A percentile compares a stretch with the other conserved stretches of the same genome.
Conservation (phyloP, 2,888 invertebrate species). For the Heteropelma amictum region DNA sequence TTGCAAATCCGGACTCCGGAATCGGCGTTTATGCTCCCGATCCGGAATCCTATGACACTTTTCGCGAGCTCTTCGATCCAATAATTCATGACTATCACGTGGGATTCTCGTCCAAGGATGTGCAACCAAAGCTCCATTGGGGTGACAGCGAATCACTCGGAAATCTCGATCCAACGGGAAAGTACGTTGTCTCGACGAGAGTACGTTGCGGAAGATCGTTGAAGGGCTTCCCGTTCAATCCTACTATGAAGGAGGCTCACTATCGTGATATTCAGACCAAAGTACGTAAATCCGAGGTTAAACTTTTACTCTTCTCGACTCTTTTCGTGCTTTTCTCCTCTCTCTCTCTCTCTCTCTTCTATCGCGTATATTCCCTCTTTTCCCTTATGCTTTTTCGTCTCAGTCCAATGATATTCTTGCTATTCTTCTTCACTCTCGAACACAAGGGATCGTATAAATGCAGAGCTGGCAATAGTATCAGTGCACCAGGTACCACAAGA, state of each 20-base stretch:
- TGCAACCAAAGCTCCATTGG: constrained; percentile 82
- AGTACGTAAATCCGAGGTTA: constrained; percentile 63
- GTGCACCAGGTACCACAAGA: no score
- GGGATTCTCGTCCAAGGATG: constrained; percentile 80
- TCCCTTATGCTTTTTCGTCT: not conserved
- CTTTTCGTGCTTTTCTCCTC: not conserved
- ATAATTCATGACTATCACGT: constrained; percentile 85
- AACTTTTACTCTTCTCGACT: not conserved
- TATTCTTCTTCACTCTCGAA: not conserved
- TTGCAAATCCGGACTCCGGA: constrained; percentile 83
- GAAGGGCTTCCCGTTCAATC: constrained; percentile 84
- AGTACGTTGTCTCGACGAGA: constrained; percentile 84
- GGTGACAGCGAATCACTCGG: constrained; percentile 80
- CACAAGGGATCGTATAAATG: constrained; percentile 10
- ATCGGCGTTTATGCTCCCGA: constrained; percentile 85
- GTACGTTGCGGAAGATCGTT: constrained; percentile 83
- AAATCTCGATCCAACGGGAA: constrained; percentile 81
- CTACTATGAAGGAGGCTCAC: constrained; percentile 82
- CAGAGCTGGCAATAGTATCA: constrained; percentile 21
- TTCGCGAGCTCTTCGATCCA: constrained; percentile 83
- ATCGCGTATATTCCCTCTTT: not conserved
- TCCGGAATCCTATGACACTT: constrained; percentile 83
- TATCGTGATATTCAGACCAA: constrained; percentile 83
- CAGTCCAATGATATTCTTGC: not conserved
- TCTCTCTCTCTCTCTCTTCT: not conserved